These are phyloP conservation scores for Aldabrachelys gigantea DNA, from an alignment of 2,113 vertebrate species.

Conservation along the genomic window DNA sequence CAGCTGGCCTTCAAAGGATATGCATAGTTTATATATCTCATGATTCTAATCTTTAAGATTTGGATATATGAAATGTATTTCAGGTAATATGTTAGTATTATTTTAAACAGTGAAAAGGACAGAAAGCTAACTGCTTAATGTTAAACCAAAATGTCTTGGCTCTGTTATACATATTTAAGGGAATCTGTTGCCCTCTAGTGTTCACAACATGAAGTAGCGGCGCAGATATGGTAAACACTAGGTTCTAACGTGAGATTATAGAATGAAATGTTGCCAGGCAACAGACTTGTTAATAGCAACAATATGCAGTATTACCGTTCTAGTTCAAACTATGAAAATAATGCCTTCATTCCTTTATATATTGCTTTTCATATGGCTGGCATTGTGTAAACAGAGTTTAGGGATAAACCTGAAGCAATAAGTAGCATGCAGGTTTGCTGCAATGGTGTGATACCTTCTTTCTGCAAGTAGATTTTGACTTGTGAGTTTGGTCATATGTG, in stretches of 20 bases:
- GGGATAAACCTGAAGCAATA: not conserved
- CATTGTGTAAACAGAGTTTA: not conserved
- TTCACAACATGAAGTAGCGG: not conserved
- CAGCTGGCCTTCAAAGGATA: fast-evolving
- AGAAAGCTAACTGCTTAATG: not conserved
- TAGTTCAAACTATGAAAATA: fast-evolving
- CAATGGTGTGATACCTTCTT: not conserved
- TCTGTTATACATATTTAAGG: not conserved
- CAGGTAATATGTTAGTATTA: fast-evolving
- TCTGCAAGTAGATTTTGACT: not conserved
- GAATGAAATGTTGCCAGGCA: fast-evolving
- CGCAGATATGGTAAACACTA: not conserved
- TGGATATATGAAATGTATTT: too few species aligned
- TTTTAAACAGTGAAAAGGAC: not conserved
- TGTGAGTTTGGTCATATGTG: not conserved
- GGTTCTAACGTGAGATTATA: not conserved
- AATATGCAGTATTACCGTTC: fast-evolving
- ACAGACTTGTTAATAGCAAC: fast-evolving
- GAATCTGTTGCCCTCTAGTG: constrained; percentile 76
- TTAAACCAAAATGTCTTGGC: fast-evolving
- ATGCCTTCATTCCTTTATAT: fast-evolving
- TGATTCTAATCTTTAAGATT: not conserved
- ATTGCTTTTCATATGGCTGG: fast-evolving
- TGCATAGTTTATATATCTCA: fast-evolving
- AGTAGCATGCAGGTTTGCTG: not conserved